Evolutionary conservation across 2,113 vertebrate species (phyloP), one percentile per base, ranked within the genome.

Genomic region (Eptesicus fuscus): DNA sequence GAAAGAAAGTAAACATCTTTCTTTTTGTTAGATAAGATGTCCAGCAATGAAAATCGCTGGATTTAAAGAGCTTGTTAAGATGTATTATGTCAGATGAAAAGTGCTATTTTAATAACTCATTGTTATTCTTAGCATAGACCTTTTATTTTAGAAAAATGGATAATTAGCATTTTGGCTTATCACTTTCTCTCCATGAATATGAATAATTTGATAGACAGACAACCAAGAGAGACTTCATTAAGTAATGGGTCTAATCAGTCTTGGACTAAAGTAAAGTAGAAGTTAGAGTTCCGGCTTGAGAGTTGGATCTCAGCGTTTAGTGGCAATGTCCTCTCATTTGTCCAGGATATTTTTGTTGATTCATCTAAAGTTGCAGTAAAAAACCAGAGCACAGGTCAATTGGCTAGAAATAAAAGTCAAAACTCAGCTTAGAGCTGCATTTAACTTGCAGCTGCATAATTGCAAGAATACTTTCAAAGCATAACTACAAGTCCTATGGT

Each of bases 131-230:
- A 93, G 94, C 97, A 96, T 98, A 96, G 88, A 92, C 89, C 83
- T 97, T 96, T 87, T 95, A 86, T 94, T 97, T 98, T 96, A 96
- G 94, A 97, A 98, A 98, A 98, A 97, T 91, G 89, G 91, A 97
- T 98, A 98, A 98, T 98, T 98, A 98, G 80, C 98, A 98, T 98
- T 98, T 98, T 98, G 97, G 97, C 98, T 98, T 98, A 98, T 98
- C 98, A 95, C 92, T 97, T 98, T 97, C 96, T 94, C 83, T 97
- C 96, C 96, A 82, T 98, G 98, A 97, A 98, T 98, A 96, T 97
- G 98, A 98, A 98, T 98, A 98, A 98, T 97, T 98, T 98, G 96
- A 97, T 97, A 97, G 98, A 95, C 97, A 97, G 96, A 97, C 97
- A 97, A 97, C 97, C 90, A 97, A 95, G 92, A 97, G 97, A 98